Evolutionary conservation across 2,888 invertebrate genomes (phyloP).

Genomic region (Laspeyria flexula): DNA sequence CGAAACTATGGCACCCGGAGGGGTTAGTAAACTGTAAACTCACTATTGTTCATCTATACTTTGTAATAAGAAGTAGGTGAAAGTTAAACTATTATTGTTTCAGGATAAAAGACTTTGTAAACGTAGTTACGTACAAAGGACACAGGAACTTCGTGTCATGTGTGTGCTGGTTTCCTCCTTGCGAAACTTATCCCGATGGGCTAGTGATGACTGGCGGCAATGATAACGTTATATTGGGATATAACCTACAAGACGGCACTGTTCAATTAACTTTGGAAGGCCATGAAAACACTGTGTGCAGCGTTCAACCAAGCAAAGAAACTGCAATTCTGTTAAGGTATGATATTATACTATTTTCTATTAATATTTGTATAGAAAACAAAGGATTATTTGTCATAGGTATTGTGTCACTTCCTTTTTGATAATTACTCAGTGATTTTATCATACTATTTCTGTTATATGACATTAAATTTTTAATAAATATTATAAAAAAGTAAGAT

Average conservation of each 20-base stretch:
- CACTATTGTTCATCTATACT: slow-evolving; percentile 1
- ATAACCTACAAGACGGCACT: slow-evolving; percentile 88
- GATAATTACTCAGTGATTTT: too few relatives aligned
- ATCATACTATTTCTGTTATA: too few relatives aligned
- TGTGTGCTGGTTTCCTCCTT: slow-evolving; percentile 91
- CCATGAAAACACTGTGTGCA: slow-evolving; percentile 91
- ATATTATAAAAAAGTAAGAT: too few relatives aligned
- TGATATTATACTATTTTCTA: slow-evolving; percentile 13
- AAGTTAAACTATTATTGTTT: slow-evolving; percentile 38
- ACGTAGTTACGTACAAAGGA: slow-evolving; percentile 90
- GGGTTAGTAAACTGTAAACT: slow-evolving; percentile 80
- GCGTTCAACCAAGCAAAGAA: slow-evolving; percentile 73
- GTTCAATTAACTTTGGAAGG: slow-evolving; percentile 90
- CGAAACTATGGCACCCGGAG: slow-evolving; percentile 93
- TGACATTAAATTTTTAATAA: too few relatives aligned
- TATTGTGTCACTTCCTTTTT: too few relatives aligned
- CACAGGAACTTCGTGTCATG: slow-evolving; percentile 95
- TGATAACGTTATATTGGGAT: slow-evolving; percentile 93
- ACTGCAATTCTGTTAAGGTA: slow-evolving; percentile 79
- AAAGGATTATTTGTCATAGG: too few relatives aligned
- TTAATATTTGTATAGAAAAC: too few relatives aligned
- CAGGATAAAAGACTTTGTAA: slow-evolving; percentile 87
- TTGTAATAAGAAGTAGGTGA: slow-evolving; percentile 2
- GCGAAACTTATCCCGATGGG: slow-evolving; percentile 89
- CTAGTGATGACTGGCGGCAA: slow-evolving; percentile 95